phyloP scores from a whole-genome alignment of 2,797 vertebrate species.

The Diglossa cyanea region DNA sequence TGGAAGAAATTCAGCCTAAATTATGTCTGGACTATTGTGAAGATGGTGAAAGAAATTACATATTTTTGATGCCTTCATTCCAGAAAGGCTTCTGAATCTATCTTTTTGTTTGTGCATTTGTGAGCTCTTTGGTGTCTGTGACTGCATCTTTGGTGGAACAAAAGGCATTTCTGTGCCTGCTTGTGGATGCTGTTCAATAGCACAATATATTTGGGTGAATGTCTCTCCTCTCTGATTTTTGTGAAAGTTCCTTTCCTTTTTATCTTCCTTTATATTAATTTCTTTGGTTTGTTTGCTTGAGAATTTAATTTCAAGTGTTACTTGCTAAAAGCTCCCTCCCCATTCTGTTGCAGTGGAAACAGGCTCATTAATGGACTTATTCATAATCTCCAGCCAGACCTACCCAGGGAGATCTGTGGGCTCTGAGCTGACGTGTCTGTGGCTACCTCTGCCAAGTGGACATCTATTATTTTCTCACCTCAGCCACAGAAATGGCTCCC shows the following conservation, averaged over 20 bases:
- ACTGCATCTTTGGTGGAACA: rapidly evolving
- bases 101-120: not conserved
- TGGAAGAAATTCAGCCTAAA: slow-evolving; percentile 7
- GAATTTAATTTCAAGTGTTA: not conserved
- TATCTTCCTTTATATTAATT: no score
- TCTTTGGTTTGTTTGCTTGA: not conserved
- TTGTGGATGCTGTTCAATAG: not conserved
- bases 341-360: not conserved
- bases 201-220: not conserved
- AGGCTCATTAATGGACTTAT: slow-evolving; percentile 1
- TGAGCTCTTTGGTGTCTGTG: not conserved
- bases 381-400: not conserved
- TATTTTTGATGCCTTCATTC: not conserved
- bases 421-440: not conserved
- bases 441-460: slow-evolving; percentile 36
- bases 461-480: slow-evolving; percentile 53
- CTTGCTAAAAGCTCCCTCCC: not conserved
- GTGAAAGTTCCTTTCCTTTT: not conserved
- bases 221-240: not conserved
- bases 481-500: slow-evolving; percentile 22
- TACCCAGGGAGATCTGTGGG: not conserved
- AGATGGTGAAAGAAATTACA: not conserved
- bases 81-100: not conserved
- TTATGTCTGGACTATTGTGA: not conserved
- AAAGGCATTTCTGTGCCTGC: not conserved